Conservation (phyloP, 2,113 vertebrate species). For the Alaudala cheleensis region DNA sequence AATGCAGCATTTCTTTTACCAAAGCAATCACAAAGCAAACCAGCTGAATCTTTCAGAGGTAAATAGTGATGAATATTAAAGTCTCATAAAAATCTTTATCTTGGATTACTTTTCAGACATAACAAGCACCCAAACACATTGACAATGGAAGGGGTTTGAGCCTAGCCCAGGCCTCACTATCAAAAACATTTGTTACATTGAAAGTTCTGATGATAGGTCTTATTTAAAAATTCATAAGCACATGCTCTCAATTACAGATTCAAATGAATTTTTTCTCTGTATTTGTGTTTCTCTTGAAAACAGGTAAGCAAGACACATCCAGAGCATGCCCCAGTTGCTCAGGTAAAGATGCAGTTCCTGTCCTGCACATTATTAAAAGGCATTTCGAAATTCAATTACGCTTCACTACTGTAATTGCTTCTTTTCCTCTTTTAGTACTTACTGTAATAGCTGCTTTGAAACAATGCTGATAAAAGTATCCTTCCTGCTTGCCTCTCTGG, state of each 20-base stretch:
- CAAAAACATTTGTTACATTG: neutral
- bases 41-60: neutral
- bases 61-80: conserved; percentile 37
- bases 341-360: neutral
- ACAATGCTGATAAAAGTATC: conserved; percentile 18
- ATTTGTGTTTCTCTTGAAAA: neutral
- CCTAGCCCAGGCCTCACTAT: neutral
- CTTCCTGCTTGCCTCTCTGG: neutral
- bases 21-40: conserved; percentile 25
- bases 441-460: conserved; percentile 22
- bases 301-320: neutral
- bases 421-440: conserved; percentile 21
- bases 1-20: conserved; percentile 29
- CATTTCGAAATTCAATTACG: neutral
- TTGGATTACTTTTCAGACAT: conserved; percentile 4
- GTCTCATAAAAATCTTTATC: neutral
- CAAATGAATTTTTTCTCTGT: neutral
- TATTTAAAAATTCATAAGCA: neutral
- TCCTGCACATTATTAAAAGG: neutral
- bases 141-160: neutral
- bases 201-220: neutral
- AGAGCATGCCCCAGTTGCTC: neutral
- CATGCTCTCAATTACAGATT: neutral
- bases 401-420: neutral
- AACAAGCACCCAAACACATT: neutral